Evolutionary conservation across 2,888 invertebrate genomes (phyloP).

Genomic region (Acanthosoma haemorrhoidale): DNA sequence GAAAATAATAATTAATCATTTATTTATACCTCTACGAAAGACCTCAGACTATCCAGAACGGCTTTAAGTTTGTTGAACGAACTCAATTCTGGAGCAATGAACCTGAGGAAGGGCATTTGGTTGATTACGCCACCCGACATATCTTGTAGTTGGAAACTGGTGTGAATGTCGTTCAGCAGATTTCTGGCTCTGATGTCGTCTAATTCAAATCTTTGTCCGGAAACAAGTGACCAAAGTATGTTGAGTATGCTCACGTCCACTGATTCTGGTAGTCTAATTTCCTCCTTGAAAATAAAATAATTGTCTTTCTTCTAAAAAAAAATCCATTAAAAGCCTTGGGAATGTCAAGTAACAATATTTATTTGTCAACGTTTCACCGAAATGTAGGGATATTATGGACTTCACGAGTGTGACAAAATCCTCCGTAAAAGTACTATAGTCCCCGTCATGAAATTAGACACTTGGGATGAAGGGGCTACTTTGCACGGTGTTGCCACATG

Average conservation of each 20-base stretch:
- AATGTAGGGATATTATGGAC: no score
- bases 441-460: no score
- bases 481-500: no score
- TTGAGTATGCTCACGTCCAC: slow-evolving; percentile 62
- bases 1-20: no score
- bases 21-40: slow-evolving; percentile 36
- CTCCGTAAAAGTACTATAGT: no score
- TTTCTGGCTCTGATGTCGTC: slow-evolving; percentile 53
- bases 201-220: slow-evolving; percentile 50
- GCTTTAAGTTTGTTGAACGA: slow-evolving; percentile 51
- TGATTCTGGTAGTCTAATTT: slow-evolving; percentile 51
- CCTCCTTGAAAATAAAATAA: slow-evolving; percentile 28
- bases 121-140: slow-evolving; percentile 65
- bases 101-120: slow-evolving; percentile 62
- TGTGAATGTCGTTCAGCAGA: slow-evolving; percentile 56
- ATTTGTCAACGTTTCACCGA: no score
- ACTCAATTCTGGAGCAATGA: slow-evolving; percentile 56
- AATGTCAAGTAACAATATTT: no score
- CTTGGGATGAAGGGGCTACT: no score
- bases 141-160: slow-evolving; percentile 58
- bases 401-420: no score
- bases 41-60: slow-evolving; percentile 27
- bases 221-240: slow-evolving; percentile 63
- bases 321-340: no score
- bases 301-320: no score